A percentile compares a stretch with the other conserved stretches of the same genome.
These are phyloP conservation scores for Lipotes vexillifer DNA, from an alignment of 2,113 vertebrate genomes.

Conservation along the genomic window DNA sequence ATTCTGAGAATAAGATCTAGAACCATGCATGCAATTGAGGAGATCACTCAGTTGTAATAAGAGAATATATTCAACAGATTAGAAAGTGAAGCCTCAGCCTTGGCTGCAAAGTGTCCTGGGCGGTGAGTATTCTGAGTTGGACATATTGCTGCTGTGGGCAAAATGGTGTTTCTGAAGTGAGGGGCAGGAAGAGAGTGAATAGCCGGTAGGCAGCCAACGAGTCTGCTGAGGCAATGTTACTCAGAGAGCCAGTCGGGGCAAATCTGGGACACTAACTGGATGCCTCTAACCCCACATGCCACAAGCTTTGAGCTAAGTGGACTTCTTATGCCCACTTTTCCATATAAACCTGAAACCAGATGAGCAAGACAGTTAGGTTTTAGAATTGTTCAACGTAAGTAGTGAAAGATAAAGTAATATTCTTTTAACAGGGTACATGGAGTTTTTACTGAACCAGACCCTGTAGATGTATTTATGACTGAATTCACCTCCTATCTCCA, in stretches of 20 bases:
- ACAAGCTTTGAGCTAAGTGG: neutral
- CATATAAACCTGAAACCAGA: neutral
- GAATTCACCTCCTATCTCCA: neutral
- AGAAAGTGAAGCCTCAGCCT: neutral
- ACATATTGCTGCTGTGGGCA: neutral
- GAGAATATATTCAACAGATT: neutral
- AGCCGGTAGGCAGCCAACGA: neutral
- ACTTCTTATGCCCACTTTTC: neutral
- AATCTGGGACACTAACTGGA: neutral
- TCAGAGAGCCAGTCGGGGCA: neutral
- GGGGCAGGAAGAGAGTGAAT: neutral
- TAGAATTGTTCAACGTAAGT: neutral
- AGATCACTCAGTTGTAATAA: neutral
- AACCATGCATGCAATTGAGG: neutral
- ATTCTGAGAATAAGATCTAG: conserved; percentile 4
- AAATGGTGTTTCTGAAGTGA: neutral
- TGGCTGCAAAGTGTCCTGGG: neutral
- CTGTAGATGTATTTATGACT: neutral
- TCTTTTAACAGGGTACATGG: neutral
- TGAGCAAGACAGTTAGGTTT: neutral
- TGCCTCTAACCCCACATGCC: neutral
- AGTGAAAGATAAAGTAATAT: neutral
- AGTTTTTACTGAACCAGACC: neutral
- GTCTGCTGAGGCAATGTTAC: neutral
- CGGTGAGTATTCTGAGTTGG: neutral